phyloP scores from a whole-genome alignment of 2,113 vertebrate genomes.

The Hepsetus odoe region DNA sequence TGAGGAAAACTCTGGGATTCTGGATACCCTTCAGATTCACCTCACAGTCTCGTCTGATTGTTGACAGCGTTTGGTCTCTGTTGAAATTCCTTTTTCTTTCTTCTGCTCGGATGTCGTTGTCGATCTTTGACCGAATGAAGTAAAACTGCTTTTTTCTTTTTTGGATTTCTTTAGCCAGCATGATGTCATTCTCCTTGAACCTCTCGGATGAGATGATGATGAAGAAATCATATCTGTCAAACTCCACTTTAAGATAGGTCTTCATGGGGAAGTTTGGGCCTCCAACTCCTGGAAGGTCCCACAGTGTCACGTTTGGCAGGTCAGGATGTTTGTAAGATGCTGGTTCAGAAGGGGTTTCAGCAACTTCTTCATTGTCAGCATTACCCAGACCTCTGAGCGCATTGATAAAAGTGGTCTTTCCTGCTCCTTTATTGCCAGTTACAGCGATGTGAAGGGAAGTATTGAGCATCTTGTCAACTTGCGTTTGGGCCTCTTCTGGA shows the following conservation, averaged over 20 bases:
- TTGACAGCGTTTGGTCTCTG: slow-evolving; percentile 23
- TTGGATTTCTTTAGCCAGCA: slow-evolving; percentile 69
- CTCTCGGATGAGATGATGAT: slow-evolving; percentile 68
- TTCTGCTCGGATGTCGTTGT: slow-evolving; percentile 38
- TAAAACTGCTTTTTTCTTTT: slow-evolving; percentile 51
- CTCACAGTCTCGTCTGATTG: no score
- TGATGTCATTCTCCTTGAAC: slow-evolving; percentile 66
- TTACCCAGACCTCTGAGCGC: no score
- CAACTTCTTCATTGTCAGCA: neutral
- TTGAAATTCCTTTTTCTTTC: slow-evolving; percentile 30
- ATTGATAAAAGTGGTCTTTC: no score
- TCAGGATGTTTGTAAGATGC: slow-evolving; percentile 67
- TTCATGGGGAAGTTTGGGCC: slow-evolving; percentile 60
- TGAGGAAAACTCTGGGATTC: slow-evolving; percentile 54
- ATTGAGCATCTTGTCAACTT: no score
- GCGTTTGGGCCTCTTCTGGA: no score
- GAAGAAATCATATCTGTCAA: slow-evolving; percentile 73
- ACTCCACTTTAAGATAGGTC: slow-evolving; percentile 68
- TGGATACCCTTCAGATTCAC: slow-evolving; percentile 43
- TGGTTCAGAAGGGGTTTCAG: slow-evolving; percentile 69
- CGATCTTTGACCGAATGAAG: slow-evolving; percentile 55
- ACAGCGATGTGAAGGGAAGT: no score
- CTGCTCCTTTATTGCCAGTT: no score
- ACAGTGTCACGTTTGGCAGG: slow-evolving; percentile 66
- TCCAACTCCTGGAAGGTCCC: slow-evolving; percentile 75